Conservation (phyloP, 2,113 vertebrate genomes). For the Etheostoma spectabile region DNA sequence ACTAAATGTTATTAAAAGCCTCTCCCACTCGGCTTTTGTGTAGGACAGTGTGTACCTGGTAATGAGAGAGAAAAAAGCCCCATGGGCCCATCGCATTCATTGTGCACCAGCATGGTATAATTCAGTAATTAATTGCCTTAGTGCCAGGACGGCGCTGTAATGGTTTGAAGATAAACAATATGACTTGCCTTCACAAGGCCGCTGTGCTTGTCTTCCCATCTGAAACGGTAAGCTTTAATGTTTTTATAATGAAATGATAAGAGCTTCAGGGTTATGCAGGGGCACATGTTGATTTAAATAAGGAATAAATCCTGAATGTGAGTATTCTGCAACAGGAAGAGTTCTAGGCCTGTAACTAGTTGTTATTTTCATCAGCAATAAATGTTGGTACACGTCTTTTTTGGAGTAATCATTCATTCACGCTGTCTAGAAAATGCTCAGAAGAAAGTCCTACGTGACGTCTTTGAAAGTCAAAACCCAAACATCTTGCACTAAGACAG, state of each 20-base stretch:
- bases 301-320: not conserved
- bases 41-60: slow-evolving; percentile 73
- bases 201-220: slow-evolving; percentile 4
- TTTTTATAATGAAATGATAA: slow-evolving; percentile 39
- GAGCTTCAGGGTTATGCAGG: not conserved
- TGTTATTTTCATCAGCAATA: not conserved
- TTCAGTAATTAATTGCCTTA: slow-evolving; percentile 77
- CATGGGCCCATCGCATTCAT: slow-evolving; percentile 57
- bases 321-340: not conserved
- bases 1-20: slow-evolving; percentile 79
- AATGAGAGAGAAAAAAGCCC: slow-evolving; percentile 76
- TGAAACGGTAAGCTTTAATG: slow-evolving; percentile 4
- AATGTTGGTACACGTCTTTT: too few species aligned
- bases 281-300: not conserved
- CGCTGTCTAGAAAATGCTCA: too few species aligned
- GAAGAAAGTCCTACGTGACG: too few species aligned
- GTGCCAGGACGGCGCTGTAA: slow-evolving; percentile 58
- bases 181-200: slow-evolving; percentile 24
- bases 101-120: slow-evolving; percentile 64
- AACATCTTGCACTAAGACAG: not conserved
- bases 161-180: slow-evolving; percentile 69
- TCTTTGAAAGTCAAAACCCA: too few species aligned
- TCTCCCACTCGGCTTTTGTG: slow-evolving; percentile 35
- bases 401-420: too few species aligned
- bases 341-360: not conserved